Evolutionary conservation across 2,113 vertebrate species (phyloP).

Genomic region (Riparia riparia): DNA sequence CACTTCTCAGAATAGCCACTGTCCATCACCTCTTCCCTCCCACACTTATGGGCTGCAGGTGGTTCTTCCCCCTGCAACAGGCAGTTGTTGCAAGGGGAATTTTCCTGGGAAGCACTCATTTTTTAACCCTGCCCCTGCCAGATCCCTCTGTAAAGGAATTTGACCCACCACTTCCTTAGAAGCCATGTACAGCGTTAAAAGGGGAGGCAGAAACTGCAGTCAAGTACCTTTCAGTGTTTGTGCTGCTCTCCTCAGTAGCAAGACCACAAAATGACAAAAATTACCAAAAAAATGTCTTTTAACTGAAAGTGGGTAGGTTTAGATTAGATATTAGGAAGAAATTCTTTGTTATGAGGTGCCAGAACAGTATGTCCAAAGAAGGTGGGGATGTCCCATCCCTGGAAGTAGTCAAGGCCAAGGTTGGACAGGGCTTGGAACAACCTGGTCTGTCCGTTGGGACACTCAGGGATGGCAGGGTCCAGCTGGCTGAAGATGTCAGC

Average conservation of each 20-base stretch:
- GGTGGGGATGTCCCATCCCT: background rate
- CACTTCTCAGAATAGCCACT: background rate
- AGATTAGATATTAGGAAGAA: background rate
- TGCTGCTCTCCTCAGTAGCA: background rate
- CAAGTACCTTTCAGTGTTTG: background rate
- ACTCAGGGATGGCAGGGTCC: background rate
- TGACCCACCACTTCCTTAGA: background rate
- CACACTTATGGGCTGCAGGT: background rate
- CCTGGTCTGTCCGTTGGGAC: background rate
- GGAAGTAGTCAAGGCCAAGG: background rate
- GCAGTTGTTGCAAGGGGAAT: background rate
- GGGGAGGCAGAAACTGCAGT: background rate
- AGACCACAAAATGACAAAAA: background rate
- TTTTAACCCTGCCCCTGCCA: background rate
- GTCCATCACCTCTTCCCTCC: background rate
- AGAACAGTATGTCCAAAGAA: background rate
- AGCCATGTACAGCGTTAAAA: background rate
- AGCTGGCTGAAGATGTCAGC: background rate
- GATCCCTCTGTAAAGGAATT: background rate
- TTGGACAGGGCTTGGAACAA: background rate
- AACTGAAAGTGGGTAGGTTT: rapidly evolving
- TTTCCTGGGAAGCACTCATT: background rate
- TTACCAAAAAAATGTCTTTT: background rate
- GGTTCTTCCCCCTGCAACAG: background rate
- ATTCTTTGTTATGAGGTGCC: background rate